Conservation (phyloP, 2,888 invertebrate genomes). For the Steinernema scapterisci region DNA sequence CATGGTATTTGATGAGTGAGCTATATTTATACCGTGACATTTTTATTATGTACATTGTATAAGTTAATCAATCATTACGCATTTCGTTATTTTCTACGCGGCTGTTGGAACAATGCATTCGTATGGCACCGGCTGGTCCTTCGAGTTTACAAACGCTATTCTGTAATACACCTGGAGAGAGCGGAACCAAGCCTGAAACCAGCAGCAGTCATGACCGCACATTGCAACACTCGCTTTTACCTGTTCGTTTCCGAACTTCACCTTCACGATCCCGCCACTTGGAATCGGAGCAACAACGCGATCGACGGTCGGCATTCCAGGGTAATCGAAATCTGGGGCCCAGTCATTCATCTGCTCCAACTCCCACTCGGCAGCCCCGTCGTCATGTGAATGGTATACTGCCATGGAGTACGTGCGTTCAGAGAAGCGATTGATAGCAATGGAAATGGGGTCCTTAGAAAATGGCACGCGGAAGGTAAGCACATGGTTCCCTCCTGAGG, state of each 20-base stretch:
- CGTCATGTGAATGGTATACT: slow-evolving; percentile 47
- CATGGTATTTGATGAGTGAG: no score
- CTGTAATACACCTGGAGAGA: slow-evolving; percentile 50
- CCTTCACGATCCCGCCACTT: slow-evolving; percentile 46
- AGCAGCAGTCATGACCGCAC: neutral
- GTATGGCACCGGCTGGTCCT: slow-evolving; percentile 38
- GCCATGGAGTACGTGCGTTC: slow-evolving; percentile 59
- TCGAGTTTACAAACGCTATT: slow-evolving; percentile 50
- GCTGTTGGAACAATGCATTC: slow-evolving; percentile 5
- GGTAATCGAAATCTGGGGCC: slow-evolving; percentile 53
- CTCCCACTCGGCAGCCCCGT: slow-evolving; percentile 33
- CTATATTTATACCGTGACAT: no score
- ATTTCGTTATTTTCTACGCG: neutral
- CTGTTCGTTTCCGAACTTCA: slow-evolving; percentile 56
- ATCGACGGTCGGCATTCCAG: slow-evolving; percentile 61
- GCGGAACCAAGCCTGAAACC: slow-evolving; percentile 51
- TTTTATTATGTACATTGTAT: no score
- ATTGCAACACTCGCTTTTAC: slow-evolving; percentile 11
- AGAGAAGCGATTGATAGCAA: slow-evolving; percentile 51
- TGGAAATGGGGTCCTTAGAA: slow-evolving; percentile 41
- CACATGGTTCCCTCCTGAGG: slow-evolving; percentile 43
- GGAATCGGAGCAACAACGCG: slow-evolving; percentile 16
- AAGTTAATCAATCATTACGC: neutral
- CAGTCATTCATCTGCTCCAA: slow-evolving; percentile 49
- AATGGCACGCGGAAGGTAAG: slow-evolving; percentile 33